Evolutionary conservation across 2,797 vertebrate genomes (phyloP), one percentile per base, ranked within the genome.

Genomic region (Enteromius unitaeniatus): DNA sequence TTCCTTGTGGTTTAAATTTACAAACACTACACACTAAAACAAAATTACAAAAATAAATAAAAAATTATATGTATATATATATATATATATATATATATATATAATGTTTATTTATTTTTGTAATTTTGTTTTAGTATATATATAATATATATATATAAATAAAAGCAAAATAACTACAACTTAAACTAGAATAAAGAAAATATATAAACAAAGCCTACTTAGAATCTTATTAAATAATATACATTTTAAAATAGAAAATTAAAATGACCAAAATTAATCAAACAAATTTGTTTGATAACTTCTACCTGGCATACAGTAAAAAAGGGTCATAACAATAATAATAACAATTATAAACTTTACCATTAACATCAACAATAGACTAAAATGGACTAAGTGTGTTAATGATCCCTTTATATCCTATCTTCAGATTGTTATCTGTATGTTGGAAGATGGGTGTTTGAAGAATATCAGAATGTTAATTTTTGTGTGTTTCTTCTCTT

Each of bases 401-500:
- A 45, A 70, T 47, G 14, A 51, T 31, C 4, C 47, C 10, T 51
- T 74, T 21, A 31, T 51, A 23, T n/a, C 26, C 19, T 13, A 49
- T 78, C 13, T 49, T 40, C 21, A 79, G 34, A 37, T 79, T 28
- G 31, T 8, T 51, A 21, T 53, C 34, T 68, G 21, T 55, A 53
- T 55, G 47, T 69, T 42, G n/a, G 34, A 40, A 51, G n/a, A 3
- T 26, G 68, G 45, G 45, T 49, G 53, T 42, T 47, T 79, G 34
- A 42, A 65, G 60, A 65, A 65, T 78, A 28, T 45, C 11, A 49
- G 42, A 78, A 62, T 78, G 28, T 34, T 69, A 49, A 45, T 64
- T 79, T 67, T 5, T 53, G 14, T 28, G 5, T 65, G 28, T 84
- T 75, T 82, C 37, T 80, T 80, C 34, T 74, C 23, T 74, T 79